Percentiles rank a stretch among this genome's conserved stretches.
These are phyloP conservation scores for Sceloporus tristichus DNA, from an alignment of 2,113 vertebrate genomes.

Conservation along the genomic window DNA sequence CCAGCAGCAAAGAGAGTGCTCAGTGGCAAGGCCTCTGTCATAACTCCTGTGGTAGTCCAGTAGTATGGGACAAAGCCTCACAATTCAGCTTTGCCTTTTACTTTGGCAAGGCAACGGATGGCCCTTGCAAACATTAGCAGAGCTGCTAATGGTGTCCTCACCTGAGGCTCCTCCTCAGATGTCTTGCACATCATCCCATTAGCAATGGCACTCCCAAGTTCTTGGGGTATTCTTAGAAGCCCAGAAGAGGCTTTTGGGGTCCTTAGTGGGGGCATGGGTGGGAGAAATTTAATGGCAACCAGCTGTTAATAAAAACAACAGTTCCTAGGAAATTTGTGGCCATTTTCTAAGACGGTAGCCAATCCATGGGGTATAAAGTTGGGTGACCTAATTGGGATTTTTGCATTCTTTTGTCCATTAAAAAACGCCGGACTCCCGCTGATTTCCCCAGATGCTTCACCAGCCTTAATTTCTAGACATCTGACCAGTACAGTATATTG, in stretches of 20 bases:
- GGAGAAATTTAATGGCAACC: neutral
- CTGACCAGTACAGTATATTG: constrained; percentile 20
- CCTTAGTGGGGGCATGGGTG: neutral
- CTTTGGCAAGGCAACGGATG: neutral
- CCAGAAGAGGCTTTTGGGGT: neutral
- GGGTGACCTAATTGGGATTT: neutral
- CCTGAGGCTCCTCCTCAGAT: neutral
- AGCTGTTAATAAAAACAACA: neutral
- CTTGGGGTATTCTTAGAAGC: neutral
- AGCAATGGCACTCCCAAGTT: neutral
- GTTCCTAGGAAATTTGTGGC: neutral
- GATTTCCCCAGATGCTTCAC: neutral
- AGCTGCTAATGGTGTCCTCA: neutral
- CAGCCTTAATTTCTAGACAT: neutral
- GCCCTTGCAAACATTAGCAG: too few species aligned
- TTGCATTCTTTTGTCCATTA: neutral
- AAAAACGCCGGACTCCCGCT: neutral
- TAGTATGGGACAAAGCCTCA: too few species aligned
- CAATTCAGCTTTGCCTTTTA: neutral
- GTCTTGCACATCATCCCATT: neutral
- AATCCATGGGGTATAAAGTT: neutral
- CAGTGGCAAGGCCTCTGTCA: neutral
- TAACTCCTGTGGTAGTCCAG: neutral
- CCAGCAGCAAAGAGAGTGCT: neutral
- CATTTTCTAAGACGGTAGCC: neutral